Evolutionary conservation across 1,140 invertebrate genomes (phyloP).

Genomic region (Drosophila tropicalis): DNA sequence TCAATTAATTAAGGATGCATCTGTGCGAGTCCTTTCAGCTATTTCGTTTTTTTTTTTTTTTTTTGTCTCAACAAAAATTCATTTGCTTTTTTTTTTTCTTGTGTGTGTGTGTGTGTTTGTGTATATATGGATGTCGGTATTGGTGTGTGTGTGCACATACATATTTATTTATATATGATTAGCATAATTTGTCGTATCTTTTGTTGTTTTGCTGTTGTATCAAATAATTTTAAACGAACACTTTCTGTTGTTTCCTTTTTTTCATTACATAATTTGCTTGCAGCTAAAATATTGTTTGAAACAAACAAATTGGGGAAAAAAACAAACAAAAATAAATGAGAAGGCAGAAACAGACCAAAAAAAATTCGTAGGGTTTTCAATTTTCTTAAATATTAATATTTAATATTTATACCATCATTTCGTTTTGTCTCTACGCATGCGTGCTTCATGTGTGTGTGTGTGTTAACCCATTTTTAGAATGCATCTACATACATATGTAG

Average conservation of each 20-base stretch:
- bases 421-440: slow-evolving; percentile 21
- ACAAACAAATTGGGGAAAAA: slow-evolving; percentile 62
- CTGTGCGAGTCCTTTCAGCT: slow-evolving; percentile 43
- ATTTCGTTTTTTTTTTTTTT: slow-evolving; percentile 42
- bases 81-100: slow-evolving; percentile 13
- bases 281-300: slow-evolving; percentile 77
- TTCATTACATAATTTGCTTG: slow-evolving; percentile 77
- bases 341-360: slow-evolving; percentile 9
- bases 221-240: slow-evolving; percentile 69
- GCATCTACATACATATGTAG: slow-evolving; percentile 28
- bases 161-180: slow-evolving; percentile 34
- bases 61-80: slow-evolving; percentile 41
- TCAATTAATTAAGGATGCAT: slow-evolving; percentile 65
- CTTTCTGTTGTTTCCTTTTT: slow-evolving; percentile 36
- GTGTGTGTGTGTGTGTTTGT: slow-evolving; percentile 46
- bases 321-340: slow-evolving; percentile 59
- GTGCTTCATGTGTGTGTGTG: slow-evolving; percentile 27
- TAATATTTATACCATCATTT: slow-evolving; percentile 48
- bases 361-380: slow-evolving; percentile 37
- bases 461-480: slow-evolving; percentile 32
- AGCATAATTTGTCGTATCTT: slow-evolving; percentile 35
- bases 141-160: slow-evolving; percentile 23
- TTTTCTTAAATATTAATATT: slow-evolving; percentile 62
- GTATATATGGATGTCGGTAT: slow-evolving; percentile 32
- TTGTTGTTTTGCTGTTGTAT: slow-evolving; percentile 57